Evolutionary conservation across 2,888 invertebrate genomes (phyloP), one percentile per base, ranked within the genome.

Genomic region (Ochropacha duplaris): DNA sequence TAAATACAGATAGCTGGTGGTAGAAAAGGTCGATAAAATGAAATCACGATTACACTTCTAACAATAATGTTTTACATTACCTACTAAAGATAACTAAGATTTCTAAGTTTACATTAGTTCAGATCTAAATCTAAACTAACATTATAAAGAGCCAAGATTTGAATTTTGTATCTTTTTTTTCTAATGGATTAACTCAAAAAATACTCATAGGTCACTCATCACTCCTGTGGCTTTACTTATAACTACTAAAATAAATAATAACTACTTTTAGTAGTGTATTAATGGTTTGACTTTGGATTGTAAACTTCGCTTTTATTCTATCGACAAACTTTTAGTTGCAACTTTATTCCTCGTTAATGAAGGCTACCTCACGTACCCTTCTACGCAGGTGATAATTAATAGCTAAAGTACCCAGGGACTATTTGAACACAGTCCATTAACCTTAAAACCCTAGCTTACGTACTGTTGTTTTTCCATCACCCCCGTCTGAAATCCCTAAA

Each of bases 331-430:
- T 78, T 77, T 71, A 78, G 76, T 71, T 58, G 49, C 28, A 70
- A 76, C 72, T 78, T 79, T 74, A 69, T 72, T 63, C 64, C 65
- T 69, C 73, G 79, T 71, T 78, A 81, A 73, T 72, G 64, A 67
- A 63, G 68, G 60, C 57, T 60, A 58, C 56, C 64, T 60, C 64
- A 65, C 71, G 72, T 74, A 74, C 74, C 77, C 74, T 81, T 82
- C 78, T 44, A n/a, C 2, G 68, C 74, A 78, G 79, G 79, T 81
- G 80, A 77, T 89, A 90, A 91, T 92, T 91, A 92, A 91, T 90
- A 86, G 81, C 72, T 74, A 77, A 81, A 78, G 84, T 84, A 73
- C 73, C 80, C 72, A 78, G 80, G 85, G 84, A 83, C 68, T 14
- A 34, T 31, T 52, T 76, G 76, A 78, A 71, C 77, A 73, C 79